Base-by-base conservation (phyloP, 2,113 vertebrate species). In the Paraplagusia blochii region DNA sequence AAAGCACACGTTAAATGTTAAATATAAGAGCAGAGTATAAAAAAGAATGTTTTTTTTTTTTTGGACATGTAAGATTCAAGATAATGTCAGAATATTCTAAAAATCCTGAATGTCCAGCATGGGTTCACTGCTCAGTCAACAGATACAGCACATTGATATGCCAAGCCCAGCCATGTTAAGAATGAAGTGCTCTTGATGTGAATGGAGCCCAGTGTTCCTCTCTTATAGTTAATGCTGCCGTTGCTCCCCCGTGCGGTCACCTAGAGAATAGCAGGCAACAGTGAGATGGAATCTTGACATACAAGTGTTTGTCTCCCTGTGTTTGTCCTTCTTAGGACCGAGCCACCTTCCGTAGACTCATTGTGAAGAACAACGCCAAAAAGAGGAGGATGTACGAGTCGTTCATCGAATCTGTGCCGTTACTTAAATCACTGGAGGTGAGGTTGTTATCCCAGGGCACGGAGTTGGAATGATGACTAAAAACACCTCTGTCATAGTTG, bases 341-440 rank as follows among this genome's bases (percentile, higher is more conserved):
- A 44, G 91, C 93, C 76, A 99, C 97, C 0, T 99, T 99, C 88
- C 95, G 95, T 87, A 93, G 96, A 89, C 96, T 99, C 87, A 94
- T 99, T 74, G 59, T 98, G 81, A 99, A 99, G 88, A 96, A 95
- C 86, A 98, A 98, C 1, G 94, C 94, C 59, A 97, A 94, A 86
- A 99, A 98, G 88, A 95, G 95, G 85, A 97, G 79, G 91, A 93
- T 90, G 0, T 98, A 92, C 54, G 97, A 99, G 84, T 58, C 76
- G 64, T 99, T 99, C 91, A 93, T 98, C 44, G 97, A 99, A 76
- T 98, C 95, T 46, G 94, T 98, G 60, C 95, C 95, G 5, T 90
- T 99, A 69, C 93, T 99, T 64, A 98, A 98, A 72, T 97, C 94
- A 50, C 90, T 99, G 72, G 97, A 99, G 94, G 97, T 99, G 88